Conservation (phyloP, 2,888 invertebrate species). For the Trissonchulus latispiculum region DNA sequence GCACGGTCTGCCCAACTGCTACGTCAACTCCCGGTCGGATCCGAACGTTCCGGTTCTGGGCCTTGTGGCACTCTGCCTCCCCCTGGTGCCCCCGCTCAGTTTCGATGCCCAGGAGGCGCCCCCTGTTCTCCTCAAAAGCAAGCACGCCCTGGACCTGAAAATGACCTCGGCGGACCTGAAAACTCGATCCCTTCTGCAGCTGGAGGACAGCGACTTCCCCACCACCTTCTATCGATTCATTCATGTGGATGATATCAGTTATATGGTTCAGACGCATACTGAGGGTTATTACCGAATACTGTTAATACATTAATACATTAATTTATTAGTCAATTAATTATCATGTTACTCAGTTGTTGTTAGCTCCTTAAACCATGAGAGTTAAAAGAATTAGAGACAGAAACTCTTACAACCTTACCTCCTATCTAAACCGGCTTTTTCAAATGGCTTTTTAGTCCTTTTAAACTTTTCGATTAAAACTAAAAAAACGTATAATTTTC, state of each 20-base stretch:
- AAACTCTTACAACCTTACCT: too few relatives aligned
- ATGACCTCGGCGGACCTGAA: conserved; percentile 20
- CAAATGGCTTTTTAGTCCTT: too few relatives aligned
- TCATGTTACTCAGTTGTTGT: too few relatives aligned
- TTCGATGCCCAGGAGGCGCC: conserved; percentile 89
- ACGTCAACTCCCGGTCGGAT: conserved; percentile 69
- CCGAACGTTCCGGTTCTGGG: conserved; percentile 58
- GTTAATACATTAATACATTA: too few relatives aligned
- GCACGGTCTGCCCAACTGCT: conserved; percentile 66
- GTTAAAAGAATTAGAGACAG: too few relatives aligned
- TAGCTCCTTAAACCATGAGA: too few relatives aligned
- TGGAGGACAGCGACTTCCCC: conserved; percentile 32
- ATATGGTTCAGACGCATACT: conserved; percentile 96
- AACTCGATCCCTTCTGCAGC: conserved; percentile 36
- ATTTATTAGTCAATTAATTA: too few relatives aligned
- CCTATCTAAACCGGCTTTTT: too few relatives aligned
- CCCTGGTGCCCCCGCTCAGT: conserved; percentile 93
- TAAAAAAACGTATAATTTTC: too few relatives aligned
- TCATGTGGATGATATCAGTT: conserved; percentile 92
- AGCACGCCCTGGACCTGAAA: conserved; percentile 85
- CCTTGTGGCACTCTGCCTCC: conserved; percentile 51
- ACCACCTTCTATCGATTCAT: conserved; percentile 68
- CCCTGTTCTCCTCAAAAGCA: conserved; percentile 84
- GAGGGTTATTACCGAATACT: too few relatives aligned
- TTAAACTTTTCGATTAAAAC: too few relatives aligned